Evolutionary conservation across 2,797 vertebrate genomes (phyloP).

Genomic region (Lates japonicus): DNA sequence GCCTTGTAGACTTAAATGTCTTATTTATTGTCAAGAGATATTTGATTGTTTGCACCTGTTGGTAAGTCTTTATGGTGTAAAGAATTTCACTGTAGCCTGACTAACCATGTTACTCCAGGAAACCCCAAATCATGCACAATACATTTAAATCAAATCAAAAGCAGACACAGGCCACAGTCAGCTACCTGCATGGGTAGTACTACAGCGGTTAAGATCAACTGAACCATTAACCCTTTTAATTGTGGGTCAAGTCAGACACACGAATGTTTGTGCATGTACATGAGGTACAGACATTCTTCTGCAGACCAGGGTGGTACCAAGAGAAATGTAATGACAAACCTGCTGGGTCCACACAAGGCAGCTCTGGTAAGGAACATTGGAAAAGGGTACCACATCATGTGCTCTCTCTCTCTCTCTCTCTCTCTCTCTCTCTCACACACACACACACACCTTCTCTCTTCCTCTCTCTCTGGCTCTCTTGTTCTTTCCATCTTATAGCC

Average conservation of each 20-base stretch:
- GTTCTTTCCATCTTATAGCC: slow-evolving; percentile 59
- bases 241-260: slow-evolving; percentile 23
- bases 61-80: too few relatives aligned
- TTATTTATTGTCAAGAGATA: neutral
- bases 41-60: too few relatives aligned
- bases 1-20: neutral
- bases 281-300: slow-evolving; percentile 70
- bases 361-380: neutral
- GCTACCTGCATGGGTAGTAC: too few relatives aligned
- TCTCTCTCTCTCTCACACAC: slow-evolving; percentile 14
- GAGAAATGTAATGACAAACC: slow-evolving; percentile 68
- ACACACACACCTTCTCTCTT: neutral
- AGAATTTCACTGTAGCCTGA: too few relatives aligned
- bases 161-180: too few relatives aligned
- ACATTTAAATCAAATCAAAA: too few relatives aligned
- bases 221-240: too few relatives aligned
- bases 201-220: neutral
- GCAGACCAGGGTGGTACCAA: slow-evolving; percentile 55
- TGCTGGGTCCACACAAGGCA: slow-evolving; percentile 11
- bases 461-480: slow-evolving; percentile 33
- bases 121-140: too few relatives aligned
- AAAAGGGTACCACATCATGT: slow-evolving; percentile 29
- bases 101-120: too few relatives aligned
- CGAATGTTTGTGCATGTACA: slow-evolving; percentile 19
- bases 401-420: neutral